Evolutionary conservation across 2,113 vertebrate species (phyloP).

Genomic region (Dasyornis broadbenti): DNA sequence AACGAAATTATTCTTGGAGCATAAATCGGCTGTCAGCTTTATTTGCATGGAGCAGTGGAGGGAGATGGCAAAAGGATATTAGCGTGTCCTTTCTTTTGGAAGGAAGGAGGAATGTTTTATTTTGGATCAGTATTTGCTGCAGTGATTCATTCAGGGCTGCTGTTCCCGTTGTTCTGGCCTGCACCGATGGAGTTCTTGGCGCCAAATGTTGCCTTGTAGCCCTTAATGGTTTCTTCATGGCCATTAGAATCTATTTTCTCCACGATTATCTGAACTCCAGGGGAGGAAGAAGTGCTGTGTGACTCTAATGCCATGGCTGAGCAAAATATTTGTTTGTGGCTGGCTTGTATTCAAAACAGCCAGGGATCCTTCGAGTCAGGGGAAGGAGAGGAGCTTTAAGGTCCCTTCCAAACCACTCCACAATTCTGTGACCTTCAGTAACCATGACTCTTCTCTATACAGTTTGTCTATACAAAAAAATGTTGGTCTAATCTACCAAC

Average conservation of each 20-base stretch:
- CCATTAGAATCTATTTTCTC: neutral
- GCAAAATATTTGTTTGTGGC: neutral
- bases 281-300: neutral
- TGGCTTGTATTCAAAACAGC: neutral
- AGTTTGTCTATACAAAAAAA: neutral
- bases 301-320: neutral
- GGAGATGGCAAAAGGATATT: neutral
- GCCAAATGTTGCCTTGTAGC: neutral
- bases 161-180: neutral
- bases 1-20: neutral
- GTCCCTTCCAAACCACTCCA: neutral
- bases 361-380: no score
- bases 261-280: neutral
- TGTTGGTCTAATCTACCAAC: neutral
- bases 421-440: neutral
- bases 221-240: neutral
- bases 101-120: neutral
- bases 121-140: neutral
- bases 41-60: neutral
- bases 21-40: neutral
- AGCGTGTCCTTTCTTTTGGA: rapidly evolving
- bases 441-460: neutral
- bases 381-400: neutral
- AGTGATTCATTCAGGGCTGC: neutral
- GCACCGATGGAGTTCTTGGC: neutral